phyloP scores from a whole-genome alignment of 2,888 invertebrate genomes.

The Parapristionchus giblindavisi region DNA sequence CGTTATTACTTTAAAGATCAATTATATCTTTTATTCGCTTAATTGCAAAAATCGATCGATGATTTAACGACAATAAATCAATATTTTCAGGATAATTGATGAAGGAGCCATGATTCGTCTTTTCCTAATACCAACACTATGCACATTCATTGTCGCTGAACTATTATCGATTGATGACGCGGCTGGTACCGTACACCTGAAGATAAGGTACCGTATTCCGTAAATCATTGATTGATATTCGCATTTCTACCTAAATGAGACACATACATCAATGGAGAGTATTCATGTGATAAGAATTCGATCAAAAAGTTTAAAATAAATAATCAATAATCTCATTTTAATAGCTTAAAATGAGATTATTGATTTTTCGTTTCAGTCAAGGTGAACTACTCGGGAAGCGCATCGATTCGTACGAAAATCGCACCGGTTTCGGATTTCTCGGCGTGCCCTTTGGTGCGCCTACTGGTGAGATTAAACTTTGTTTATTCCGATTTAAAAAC shows the following conservation, averaged over 20 bases:
- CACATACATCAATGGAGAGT: not conserved
- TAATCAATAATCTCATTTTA: not conserved
- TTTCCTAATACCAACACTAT: too few relatives aligned
- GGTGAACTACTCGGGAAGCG: conserved; percentile 24
- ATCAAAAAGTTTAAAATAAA: too few relatives aligned
- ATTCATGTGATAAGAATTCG: not conserved
- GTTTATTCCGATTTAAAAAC: too few relatives aligned
- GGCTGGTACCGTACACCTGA: not conserved
- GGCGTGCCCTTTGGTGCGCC: conserved; percentile 15
- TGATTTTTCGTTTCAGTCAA: conserved; percentile 4
- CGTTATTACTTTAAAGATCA: too few relatives aligned
- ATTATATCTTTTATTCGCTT: too few relatives aligned
- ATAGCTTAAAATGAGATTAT: not conserved
- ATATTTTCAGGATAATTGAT: too few relatives aligned
- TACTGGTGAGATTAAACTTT: too few relatives aligned
- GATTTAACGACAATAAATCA: too few relatives aligned
- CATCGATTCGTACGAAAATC: conserved; percentile 29
- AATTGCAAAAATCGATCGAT: too few relatives aligned
- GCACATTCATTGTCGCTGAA: conserved; percentile 5
- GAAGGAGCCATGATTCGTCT: too few relatives aligned
- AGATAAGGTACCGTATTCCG: not conserved
- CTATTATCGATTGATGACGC: conserved; percentile 8
- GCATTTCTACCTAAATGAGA: not conserved
- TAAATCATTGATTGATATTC: not conserved
- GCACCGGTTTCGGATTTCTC: conserved; percentile 22